These are phyloP conservation scores for Serripes groenlandicus DNA, from an alignment of 2,888 invertebrate genomes.

Conservation along the genomic window DNA sequence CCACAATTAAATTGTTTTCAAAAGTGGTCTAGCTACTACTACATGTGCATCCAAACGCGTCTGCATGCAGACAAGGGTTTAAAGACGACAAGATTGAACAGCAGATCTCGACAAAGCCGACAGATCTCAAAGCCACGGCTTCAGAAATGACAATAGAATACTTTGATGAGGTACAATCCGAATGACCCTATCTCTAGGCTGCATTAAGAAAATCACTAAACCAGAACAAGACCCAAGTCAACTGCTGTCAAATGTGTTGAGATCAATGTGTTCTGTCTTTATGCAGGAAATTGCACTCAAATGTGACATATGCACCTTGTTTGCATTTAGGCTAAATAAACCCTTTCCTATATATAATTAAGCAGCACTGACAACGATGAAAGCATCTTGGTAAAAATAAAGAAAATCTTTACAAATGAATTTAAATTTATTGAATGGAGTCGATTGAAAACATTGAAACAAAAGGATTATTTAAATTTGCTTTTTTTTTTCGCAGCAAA, in stretches of 20 bases:
- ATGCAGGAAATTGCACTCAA: too few species aligned
- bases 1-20: too few species aligned
- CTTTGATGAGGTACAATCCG: not conserved
- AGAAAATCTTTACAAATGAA: not conserved
- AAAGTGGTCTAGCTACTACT: too few species aligned
- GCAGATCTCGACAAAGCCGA: not conserved
- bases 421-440: too few species aligned
- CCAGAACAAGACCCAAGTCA: not conserved
- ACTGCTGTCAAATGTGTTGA: not conserved
- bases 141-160: not conserved
- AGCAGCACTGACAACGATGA: too few species aligned
- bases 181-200: not conserved
- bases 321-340: too few species aligned
- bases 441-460: not conserved
- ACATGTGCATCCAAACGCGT: too few species aligned
- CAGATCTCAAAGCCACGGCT: not conserved
- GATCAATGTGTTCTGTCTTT: not conserved
- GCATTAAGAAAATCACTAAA: not conserved
- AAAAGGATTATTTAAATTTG: not conserved
- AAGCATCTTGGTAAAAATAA: not conserved
- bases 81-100: not conserved
- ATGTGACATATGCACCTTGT: too few species aligned
- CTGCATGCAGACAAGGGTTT: too few species aligned
- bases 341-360: too few species aligned
- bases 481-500: not conserved